Base-by-base conservation (phyloP, 2,797 vertebrate species). In the Etheostoma perlongum region DNA sequence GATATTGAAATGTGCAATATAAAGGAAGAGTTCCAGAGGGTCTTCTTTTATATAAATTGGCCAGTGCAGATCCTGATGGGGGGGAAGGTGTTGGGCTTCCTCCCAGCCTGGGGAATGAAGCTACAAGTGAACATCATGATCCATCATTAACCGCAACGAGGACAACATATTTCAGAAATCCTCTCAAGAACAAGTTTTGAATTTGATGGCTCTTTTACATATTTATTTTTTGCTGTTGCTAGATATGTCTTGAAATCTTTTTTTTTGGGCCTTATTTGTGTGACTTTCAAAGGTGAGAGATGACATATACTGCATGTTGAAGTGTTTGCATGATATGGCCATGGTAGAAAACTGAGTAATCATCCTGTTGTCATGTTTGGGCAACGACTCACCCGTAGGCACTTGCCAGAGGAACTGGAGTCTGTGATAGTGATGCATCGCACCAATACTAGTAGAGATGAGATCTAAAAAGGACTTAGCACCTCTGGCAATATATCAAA, bases 401-500 rank as follows among this genome's bases (percentile, higher is more conserved):
- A 79, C 71, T 85, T 86, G 87, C 86, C 82, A 86, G 78, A 86
- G 74, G 61, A 84, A 62, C 76, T 65, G 69, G 62, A 85, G 75
- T 71, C 67, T 81, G 46, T 75, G 72, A 77, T 68, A 16, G 65
- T 87, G 89, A 94, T 89, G 80, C 87, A 92, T 88, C 51, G 60
- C 79, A 76, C 68, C 79, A 49, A 60, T 72, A 59, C 79, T 40
- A 40, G 36, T 27, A 76, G 80, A 88, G 72, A 71, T 9, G 58
- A 72, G 81, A 80, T 81, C 77, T 76, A 79, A 91, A 92, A 82
- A 89, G 79, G 60, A 74, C 67, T 58, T 61, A 23, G 70, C 66
- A 62, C 79, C 67, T 59, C 71, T 80, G 80, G 79, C 73, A 74
- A 82, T 78, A 82, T 85, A 86, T 92, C 89, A 88, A 64, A 67